Evolutionary conservation across 1,140 invertebrate genomes (phyloP).

Genomic region (Penaeus chinensis): DNA sequence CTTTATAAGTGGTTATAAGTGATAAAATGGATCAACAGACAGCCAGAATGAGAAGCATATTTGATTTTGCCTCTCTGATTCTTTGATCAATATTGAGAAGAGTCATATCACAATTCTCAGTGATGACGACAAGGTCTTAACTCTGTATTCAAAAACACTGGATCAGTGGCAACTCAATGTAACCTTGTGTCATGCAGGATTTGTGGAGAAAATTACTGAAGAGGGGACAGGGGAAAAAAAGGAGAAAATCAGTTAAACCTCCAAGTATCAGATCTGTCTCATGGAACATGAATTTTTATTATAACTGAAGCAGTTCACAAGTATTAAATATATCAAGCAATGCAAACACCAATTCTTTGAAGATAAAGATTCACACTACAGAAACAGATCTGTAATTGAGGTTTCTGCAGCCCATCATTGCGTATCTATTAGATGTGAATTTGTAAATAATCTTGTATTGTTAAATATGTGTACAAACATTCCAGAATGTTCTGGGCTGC

Average conservation of each 20-base stretch:
- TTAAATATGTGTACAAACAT: no score
- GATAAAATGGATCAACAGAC: constrained; percentile 41
- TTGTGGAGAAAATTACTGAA: constrained; percentile 32
- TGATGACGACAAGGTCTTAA: constrained; percentile 33
- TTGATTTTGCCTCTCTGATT: constrained; percentile 46
- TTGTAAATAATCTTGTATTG: no score
- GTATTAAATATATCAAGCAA: no score
- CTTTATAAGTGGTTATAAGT: constrained; percentile 35
- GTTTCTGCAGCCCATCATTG: no score
- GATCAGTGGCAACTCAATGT: constrained; percentile 54
- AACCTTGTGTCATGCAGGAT: constrained; percentile 57
- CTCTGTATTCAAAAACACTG: constrained; percentile 35
- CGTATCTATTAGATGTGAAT: no score
- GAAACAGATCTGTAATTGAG: no score
- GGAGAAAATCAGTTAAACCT: neutral
- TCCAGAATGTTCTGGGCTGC: no score
- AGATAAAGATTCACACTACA: no score
- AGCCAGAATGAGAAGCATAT: constrained; percentile 59
- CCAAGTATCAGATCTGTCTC: constrained; percentile 9
- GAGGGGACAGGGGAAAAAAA: constrained; percentile 12
- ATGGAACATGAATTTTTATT: constrained; percentile 8
- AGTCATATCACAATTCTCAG: constrained; percentile 32
- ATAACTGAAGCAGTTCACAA: neutral
- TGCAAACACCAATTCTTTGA: no score
- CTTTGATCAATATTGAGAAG: constrained; percentile 30